A percentile compares a stretch with the other conserved stretches of the same genome.
These are phyloP conservation scores for Ormyrus labotus DNA, from an alignment of 2,888 invertebrate species.

Conservation along the genomic window DNA sequence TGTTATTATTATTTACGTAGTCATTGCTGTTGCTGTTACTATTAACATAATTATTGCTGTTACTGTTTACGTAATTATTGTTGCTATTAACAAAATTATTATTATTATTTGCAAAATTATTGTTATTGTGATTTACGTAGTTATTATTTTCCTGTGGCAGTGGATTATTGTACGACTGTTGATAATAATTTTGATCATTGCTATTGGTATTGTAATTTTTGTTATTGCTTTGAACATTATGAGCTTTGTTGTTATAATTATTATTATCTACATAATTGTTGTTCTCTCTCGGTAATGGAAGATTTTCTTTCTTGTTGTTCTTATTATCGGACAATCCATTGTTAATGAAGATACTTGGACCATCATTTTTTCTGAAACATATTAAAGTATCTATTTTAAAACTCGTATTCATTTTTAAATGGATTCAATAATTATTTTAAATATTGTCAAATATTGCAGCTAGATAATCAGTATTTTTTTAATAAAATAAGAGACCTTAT, in stretches of 20 bases:
- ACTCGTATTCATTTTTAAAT: neutral
- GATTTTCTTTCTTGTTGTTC: neutral
- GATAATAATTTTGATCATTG: neutral
- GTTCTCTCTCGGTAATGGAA: slow-evolving; percentile 29
- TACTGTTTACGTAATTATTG: neutral
- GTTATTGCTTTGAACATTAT: slow-evolving; percentile 37
- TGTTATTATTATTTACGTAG: neutral
- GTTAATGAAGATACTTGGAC: slow-evolving; percentile 45
- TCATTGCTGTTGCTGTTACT: neutral
- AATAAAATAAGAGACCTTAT: too few species aligned
- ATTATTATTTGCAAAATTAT: slow-evolving; percentile 1
- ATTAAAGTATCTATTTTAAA: neutral
- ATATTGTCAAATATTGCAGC: too few species aligned
- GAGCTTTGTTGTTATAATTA: slow-evolving; percentile 23
- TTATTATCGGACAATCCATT: slow-evolving; percentile 44
- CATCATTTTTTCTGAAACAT: slow-evolving; percentile 30
- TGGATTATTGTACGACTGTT: neutral
- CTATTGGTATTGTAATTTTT: slow-evolving; percentile 29
- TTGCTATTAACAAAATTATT: neutral
- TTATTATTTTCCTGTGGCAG: slow-evolving; percentile 36
- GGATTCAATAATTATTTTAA: too few species aligned
- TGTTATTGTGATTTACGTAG: slow-evolving; percentile 5
- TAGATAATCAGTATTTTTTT: too few species aligned
- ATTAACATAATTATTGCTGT: neutral
- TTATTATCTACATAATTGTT: slow-evolving; percentile 35